These are phyloP conservation scores for Cliona cf. orientalis DNA, from an alignment of 37 sponge, comb jelly and placozoan species.

Conservation along the genomic window DNA sequence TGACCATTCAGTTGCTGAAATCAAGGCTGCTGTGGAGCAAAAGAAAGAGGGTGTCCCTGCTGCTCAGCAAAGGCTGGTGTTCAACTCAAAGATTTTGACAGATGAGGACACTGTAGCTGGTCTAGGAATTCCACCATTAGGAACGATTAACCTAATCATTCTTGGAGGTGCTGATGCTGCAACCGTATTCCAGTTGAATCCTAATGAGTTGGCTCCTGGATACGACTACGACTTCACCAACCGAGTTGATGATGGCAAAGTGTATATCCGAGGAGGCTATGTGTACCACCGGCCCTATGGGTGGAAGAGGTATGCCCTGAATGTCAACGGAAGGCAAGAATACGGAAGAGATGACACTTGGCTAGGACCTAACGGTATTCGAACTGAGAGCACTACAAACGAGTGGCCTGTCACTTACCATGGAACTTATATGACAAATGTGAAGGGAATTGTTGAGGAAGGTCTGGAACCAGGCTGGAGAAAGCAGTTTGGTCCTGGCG, in stretches of 20 bases:
- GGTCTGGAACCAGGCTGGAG: conserved; percentile 1
- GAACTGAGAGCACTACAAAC: neutral
- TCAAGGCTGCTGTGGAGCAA: conserved; percentile 20
- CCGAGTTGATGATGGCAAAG: conserved; percentile 23
- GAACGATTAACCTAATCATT: conserved; percentile 15
- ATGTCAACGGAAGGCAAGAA: conserved; percentile 12
- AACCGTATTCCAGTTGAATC: conserved; percentile 17
- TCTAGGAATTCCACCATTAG: neutral
- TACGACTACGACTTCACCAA: conserved; percentile 51
- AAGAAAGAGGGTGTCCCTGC: conserved; percentile 18
- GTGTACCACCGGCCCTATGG: conserved; percentile 52
- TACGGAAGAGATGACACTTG: conserved; percentile 40
- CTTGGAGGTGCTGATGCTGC: conserved; percentile 12
- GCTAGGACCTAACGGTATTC: conserved; percentile 19
- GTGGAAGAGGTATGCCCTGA: conserved; percentile 48
- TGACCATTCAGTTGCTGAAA: conserved; percentile 15
- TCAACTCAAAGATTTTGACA: conserved; percentile 6
- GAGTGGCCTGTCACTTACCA: conserved; percentile 65
- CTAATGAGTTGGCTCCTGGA: conserved; percentile 7
- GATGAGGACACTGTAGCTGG: conserved; percentile 21
- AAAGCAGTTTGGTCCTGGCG: conserved; percentile 27
- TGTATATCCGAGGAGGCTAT: conserved; percentile 42
- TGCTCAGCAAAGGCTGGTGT: conserved; percentile 24
- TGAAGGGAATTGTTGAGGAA: neutral
- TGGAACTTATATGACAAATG: neutral